Evolutionary conservation across 2,113 vertebrate genomes (phyloP).

Genomic region (Ictalurus furcatus): DNA sequence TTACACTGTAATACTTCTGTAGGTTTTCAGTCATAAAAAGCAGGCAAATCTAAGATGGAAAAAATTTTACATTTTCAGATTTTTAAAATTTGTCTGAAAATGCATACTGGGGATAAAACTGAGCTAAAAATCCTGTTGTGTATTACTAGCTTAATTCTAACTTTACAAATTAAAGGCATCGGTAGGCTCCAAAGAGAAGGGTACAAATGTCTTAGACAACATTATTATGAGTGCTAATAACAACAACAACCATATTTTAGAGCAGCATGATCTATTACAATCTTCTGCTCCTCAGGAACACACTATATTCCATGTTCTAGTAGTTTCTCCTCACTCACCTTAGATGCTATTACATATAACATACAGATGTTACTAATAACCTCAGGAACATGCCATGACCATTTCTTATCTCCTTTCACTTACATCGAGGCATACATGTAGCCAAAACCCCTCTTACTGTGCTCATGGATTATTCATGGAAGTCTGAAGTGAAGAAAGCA

Average conservation of each 20-base stretch:
- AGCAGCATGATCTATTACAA: neutral
- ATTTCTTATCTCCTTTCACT: neutral
- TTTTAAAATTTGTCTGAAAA: neutral
- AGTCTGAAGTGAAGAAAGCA: conserved; percentile 26
- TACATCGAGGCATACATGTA: neutral
- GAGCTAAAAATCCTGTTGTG: neutral
- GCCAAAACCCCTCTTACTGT: neutral
- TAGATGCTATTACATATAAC: neutral
- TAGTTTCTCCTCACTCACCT: neutral
- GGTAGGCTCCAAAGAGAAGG: neutral
- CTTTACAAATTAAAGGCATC: neutral
- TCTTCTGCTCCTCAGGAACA: neutral
- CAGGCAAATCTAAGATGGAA: neutral
- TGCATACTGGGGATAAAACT: neutral
- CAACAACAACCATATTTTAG: neutral
- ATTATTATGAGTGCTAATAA: neutral
- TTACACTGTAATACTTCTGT: neutral
- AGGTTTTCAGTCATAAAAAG: neutral
- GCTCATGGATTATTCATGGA: conserved; percentile 59
- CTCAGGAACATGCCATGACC: neutral
- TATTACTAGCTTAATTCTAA: neutral
- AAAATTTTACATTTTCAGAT: neutral
- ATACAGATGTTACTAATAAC: neutral
- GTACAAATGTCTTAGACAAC: neutral
- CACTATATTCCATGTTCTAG: neutral